Evolutionary conservation across 1,140 invertebrate species (phyloP).

Genomic region (Paramacrobiotus metropolitanus): DNA sequence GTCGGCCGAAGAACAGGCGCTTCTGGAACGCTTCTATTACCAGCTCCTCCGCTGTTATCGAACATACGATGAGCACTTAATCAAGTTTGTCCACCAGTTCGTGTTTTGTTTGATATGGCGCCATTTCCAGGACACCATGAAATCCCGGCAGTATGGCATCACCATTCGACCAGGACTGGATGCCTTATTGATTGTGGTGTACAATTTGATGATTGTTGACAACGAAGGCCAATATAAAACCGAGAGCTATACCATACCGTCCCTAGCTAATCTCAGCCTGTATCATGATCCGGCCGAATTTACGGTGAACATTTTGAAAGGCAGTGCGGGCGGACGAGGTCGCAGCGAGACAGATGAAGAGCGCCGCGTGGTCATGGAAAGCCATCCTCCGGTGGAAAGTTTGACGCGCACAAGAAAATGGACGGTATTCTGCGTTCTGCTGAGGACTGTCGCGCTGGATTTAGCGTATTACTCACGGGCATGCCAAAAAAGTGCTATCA

Average conservation of each 20-base stretch:
- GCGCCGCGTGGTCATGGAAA: neutral
- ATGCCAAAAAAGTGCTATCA: neutral
- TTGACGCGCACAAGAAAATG: neutral
- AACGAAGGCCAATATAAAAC: neutral
- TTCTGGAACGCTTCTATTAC: neutral
- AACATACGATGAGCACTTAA: neutral
- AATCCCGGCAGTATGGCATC: neutral
- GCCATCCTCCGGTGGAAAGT: neutral
- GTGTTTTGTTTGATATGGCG: neutral
- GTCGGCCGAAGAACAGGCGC: neutral
- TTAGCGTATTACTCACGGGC: neutral
- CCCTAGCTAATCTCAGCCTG: neutral
- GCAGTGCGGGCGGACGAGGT: neutral
- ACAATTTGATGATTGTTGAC: neutral
- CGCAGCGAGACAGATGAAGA: neutral
- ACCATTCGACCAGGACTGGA: slow-evolving; percentile 1
- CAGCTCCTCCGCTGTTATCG: slow-evolving; percentile 1
- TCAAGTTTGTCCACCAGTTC: neutral
- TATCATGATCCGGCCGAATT: slow-evolving; percentile 1
- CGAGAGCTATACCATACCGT: neutral
- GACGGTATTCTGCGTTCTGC: neutral
- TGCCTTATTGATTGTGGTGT: neutral
- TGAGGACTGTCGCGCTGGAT: neutral
- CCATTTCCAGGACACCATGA: neutral
- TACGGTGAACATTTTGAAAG: neutral